Percentiles rank a stretch among this genome's conserved stretches.
Conservation (phyloP, 2,113 vertebrate genomes). For the Scomber scombrus region DNA sequence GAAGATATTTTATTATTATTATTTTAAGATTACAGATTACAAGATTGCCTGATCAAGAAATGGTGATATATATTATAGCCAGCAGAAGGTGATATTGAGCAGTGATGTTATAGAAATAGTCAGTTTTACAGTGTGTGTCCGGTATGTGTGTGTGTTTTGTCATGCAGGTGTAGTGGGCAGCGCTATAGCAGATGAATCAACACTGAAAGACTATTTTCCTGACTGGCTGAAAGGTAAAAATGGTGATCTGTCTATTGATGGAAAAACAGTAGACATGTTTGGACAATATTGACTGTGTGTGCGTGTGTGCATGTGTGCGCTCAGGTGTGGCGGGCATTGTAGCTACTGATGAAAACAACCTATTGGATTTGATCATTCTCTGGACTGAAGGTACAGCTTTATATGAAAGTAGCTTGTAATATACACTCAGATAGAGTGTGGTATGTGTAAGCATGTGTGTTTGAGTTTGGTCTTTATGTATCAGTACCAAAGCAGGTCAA, state of each 20-base stretch:
- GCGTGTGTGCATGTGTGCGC: no score
- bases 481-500: neutral
- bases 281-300: neutral
- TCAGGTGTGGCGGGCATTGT: neutral
- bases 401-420: neutral
- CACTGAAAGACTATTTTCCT: neutral
- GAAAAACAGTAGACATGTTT: no score
- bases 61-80: no score
- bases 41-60: no score
- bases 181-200: neutral
- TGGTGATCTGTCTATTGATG: no score
- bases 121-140: no score
- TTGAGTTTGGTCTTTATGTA: neutral
- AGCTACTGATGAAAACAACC: neutral
- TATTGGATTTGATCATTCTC: neutral
- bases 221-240: slow-evolving; percentile 9
- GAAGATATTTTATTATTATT: no score
- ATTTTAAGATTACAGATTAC: no score
- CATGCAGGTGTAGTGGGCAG: slow-evolving; percentile 1
- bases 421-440: neutral
- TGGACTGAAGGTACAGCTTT: neutral
- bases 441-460: neutral
- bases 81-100: no score
- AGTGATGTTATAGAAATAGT: no score
- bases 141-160: neutral